Evolutionary conservation across 2,797 vertebrate species (phyloP).

Genomic region (Megaceryle alcyon): DNA sequence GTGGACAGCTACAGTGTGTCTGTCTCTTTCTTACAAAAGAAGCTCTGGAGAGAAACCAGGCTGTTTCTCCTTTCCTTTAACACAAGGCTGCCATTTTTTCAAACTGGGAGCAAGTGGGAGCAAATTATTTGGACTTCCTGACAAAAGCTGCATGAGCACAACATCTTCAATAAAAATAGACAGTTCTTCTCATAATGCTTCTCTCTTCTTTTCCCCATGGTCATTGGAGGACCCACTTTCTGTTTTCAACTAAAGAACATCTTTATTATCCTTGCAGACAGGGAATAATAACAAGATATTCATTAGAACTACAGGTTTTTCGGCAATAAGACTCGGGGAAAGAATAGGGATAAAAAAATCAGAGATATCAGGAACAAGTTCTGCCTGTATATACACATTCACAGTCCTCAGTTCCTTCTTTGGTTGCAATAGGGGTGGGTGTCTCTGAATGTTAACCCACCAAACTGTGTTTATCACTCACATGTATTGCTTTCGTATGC

Average conservation of each 20-base stretch:
- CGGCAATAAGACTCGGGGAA: neutral
- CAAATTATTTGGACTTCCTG: conserved; percentile 24
- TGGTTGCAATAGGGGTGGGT: neutral
- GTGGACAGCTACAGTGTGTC: neutral
- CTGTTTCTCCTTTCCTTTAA: neutral
- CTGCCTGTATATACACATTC: neutral
- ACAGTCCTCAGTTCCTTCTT: neutral
- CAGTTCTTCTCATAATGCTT: neutral
- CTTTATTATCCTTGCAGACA: conserved; percentile 16
- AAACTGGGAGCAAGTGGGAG: neutral
- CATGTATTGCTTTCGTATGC: neutral
- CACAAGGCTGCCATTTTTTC: neutral
- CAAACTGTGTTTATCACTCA: neutral
- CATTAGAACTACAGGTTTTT: neutral
- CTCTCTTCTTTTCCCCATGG: neutral
- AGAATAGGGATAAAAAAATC: neutral
- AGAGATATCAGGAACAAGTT: neutral
- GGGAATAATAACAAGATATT: neutral
- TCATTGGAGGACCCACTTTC: neutral
- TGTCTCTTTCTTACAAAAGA: neutral
- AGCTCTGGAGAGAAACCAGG: neutral
- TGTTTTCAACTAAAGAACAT: neutral
- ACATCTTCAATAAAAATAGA: conserved; percentile 20
- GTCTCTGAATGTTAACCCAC: conserved; percentile 14
- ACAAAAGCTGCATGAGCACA: neutral